Evolutionary conservation across 2,113 vertebrate genomes (phyloP).

Genomic region (Marmota flaviventris): DNA sequence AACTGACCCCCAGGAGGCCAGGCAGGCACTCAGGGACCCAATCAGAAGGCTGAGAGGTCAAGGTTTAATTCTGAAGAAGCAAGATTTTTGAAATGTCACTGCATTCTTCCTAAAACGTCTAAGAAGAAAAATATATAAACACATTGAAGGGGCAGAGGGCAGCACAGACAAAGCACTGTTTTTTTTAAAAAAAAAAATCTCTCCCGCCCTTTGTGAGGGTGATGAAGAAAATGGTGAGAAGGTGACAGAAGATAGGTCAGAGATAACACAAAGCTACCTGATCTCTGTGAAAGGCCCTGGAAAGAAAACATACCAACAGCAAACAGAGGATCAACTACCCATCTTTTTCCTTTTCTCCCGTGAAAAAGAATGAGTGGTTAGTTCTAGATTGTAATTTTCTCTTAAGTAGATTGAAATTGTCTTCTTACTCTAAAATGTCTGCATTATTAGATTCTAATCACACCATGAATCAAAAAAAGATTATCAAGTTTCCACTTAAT

Average conservation of each 20-base stretch:
- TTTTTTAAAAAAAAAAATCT: neutral
- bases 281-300: neutral
- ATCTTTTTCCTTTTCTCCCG: too few relatives aligned
- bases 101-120: neutral
- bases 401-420: neutral
- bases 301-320: neutral
- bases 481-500: neutral
- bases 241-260: neutral
- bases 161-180: neutral
- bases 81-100: constrained; percentile 49
- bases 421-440: constrained; percentile 11
- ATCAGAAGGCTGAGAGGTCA: neutral
- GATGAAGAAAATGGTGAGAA: neutral
- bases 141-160: neutral
- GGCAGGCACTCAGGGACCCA: neutral
- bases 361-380: neutral
- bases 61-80: neutral
- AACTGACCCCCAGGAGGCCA: neutral
- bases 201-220: neutral
- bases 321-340: neutral
- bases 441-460: constrained; percentile 12
- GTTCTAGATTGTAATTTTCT: neutral
- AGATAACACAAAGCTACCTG: neutral
- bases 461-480: neutral
- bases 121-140: constrained; percentile 53